phyloP scores from a whole-genome alignment of 2,113 vertebrate genomes.

The Okapia johnstoni region DNA sequence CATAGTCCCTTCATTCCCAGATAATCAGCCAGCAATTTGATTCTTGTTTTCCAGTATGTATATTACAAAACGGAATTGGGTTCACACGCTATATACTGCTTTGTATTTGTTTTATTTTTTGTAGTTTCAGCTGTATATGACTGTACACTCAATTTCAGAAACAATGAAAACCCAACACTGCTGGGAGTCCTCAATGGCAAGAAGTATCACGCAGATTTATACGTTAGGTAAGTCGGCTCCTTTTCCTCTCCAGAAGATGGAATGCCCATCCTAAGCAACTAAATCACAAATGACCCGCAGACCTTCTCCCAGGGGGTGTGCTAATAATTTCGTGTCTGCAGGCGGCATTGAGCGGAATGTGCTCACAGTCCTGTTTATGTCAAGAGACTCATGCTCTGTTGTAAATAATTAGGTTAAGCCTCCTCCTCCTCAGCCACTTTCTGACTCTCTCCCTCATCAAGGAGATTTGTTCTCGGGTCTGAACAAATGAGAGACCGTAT shows the following conservation, averaged over 20 bases:
- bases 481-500: not conserved
- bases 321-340: not conserved
- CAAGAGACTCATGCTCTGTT: rapidly evolving
- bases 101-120: slow-evolving; percentile 74
- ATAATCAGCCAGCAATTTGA: not conserved
- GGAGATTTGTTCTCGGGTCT: not conserved
- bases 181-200: slow-evolving; percentile 93
- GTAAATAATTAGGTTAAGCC: rapidly evolving
- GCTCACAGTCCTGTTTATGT: not conserved
- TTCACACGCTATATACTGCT: slow-evolving; percentile 59
- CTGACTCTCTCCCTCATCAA: not conserved
- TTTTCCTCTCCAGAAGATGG: not conserved
- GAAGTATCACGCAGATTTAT: slow-evolving; percentile 95
- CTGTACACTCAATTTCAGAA: slow-evolving; percentile 97
- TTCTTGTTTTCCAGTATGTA: slow-evolving; percentile 23
- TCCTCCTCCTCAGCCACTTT: too few species aligned
- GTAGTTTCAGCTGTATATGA: slow-evolving; percentile 96
- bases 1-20: rapidly evolving
- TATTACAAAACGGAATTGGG: not conserved
- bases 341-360: rapidly evolving
- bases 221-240: slow-evolving; percentile 88
- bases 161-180: slow-evolving; percentile 91
- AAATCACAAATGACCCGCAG: rapidly evolving
- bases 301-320: not conserved
- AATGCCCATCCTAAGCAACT: not conserved